These are phyloP conservation scores for Sphyrna mokarran DNA, from an alignment of 2,113 vertebrate genomes.

Conservation along the genomic window DNA sequence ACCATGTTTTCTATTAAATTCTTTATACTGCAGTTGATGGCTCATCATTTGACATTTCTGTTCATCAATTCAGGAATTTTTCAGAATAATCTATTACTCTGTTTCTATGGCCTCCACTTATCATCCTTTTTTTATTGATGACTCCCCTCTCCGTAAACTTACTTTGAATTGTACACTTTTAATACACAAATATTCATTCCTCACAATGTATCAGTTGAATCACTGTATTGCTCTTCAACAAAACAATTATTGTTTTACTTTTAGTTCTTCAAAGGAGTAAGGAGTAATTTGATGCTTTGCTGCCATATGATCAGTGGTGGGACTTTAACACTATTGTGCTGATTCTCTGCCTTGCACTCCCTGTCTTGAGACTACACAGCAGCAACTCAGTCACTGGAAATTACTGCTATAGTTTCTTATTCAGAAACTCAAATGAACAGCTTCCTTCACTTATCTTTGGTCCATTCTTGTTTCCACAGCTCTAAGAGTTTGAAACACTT, in stretches of 20 bases:
- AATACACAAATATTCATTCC: background rate
- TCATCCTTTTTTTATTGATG: background rate
- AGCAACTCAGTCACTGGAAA: background rate
- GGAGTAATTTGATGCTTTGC: background rate
- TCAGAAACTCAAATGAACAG: background rate
- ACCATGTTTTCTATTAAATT: background rate
- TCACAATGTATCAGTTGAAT: background rate
- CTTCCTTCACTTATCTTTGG: background rate
- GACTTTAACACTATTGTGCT: background rate
- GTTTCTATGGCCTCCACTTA: background rate
- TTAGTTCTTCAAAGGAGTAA: background rate
- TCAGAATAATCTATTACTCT: background rate
- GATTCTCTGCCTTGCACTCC: background rate
- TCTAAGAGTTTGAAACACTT: background rate
- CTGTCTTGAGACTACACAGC: background rate
- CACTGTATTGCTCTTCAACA: background rate
- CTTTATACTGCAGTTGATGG: background rate
- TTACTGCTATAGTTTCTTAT: background rate
- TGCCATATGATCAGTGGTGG: background rate
- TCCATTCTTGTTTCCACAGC: background rate
- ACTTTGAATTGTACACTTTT: background rate
- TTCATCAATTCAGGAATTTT: background rate
- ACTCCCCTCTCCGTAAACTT: background rate
- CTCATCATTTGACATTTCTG: background rate
- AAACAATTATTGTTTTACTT: background rate